A percentile compares a stretch with the other conserved stretches of the same genome.
phyloP scores from a whole-genome alignment of 2,797 vertebrate species.

The Anguilla anguilla region DNA sequence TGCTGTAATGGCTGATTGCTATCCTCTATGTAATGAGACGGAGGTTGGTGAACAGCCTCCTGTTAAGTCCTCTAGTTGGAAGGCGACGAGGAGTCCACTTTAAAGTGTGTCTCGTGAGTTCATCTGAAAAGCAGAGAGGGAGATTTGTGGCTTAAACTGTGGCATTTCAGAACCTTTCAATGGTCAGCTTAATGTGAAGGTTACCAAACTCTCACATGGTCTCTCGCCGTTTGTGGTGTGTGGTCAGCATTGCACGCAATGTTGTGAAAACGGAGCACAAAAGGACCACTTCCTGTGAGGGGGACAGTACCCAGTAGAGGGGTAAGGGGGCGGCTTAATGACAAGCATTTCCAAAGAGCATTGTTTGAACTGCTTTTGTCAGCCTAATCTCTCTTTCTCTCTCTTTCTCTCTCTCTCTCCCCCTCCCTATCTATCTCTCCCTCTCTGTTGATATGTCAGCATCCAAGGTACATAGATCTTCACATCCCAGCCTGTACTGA shows the following conservation, averaged over 20 bases:
- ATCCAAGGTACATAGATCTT: constrained; percentile 38
- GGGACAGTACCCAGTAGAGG: constrained; percentile 62
- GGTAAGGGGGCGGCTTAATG: constrained; percentile 31
- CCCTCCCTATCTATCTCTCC: not conserved
- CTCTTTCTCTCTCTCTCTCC: not conserved
- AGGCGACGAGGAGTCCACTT: not conserved
- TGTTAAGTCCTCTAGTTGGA: not conserved
- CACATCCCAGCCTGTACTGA: constrained; percentile 32
- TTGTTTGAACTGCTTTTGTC: constrained; percentile 42
- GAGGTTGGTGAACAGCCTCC: not conserved
- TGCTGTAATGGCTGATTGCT: constrained; percentile 26
- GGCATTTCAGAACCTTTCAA: constrained; percentile 21
- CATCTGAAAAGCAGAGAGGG: not conserved
- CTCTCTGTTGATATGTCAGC: constrained; percentile 46
- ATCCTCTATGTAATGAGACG: not conserved
- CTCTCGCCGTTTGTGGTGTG: constrained; percentile 72
- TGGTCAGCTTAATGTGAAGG: constrained; percentile 46
- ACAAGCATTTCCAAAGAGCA: constrained; percentile 47
- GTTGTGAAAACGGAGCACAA: constrained; percentile 59
- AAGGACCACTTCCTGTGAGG: constrained; percentile 60
- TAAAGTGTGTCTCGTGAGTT: not conserved
- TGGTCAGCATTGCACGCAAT: constrained; percentile 69
- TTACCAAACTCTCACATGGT: constrained; percentile 56
- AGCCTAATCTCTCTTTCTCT: not conserved
- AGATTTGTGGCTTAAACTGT: not conserved